Evolutionary conservation across 2,797 vertebrate species (phyloP), one percentile per base, ranked within the genome.

Genomic region (Manis crassicaudata): DNA sequence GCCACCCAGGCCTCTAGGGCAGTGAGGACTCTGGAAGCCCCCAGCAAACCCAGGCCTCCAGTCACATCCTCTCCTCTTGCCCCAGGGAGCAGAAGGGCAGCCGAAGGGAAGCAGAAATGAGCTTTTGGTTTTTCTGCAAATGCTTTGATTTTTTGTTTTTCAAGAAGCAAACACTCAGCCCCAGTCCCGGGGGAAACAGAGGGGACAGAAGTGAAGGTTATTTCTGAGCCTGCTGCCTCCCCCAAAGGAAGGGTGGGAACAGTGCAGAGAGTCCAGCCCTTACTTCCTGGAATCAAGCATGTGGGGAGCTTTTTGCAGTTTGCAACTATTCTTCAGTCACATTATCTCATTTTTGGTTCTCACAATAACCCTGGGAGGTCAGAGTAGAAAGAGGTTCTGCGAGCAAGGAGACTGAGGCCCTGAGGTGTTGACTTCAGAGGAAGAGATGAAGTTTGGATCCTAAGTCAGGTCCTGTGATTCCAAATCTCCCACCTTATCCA

Each of bases 101-200:
- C 40, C 1, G 16, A 94, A 86, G 65, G 83, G 89, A 97, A 91
- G 67, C 84, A 92, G 90, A 86, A 90, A 76, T 0, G 50, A 68
- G 77, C 79, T 75, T 77, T 58, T 32, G 92, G 46, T 6, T 80
- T 96, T 95, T 94, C 73, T 85, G 82, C 91, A 90, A 52, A 16
- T 37, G 88, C 92, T 97, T 94, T 95, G 95, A 80, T 96, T 92
- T 96, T 81, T 93, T 91, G 73, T 96, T 91, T 93, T 84, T 96
- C 75, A 50, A 82, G 67, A 96, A 93, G 85, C 93, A 95, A 97
- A 92, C 54, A 46, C 50, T 94, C 77, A 90, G 73, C 68, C 60
- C 70, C 8, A 1, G 46, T 77, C 94, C 87, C 88, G 0, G 60
- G 82, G 88, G 92, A 58, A 56, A 58, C 5, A 52, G 67, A 73